These are phyloP conservation scores for Apodemus sylvaticus DNA, from an alignment of 2,113 vertebrate species.

Conservation along the genomic window DNA sequence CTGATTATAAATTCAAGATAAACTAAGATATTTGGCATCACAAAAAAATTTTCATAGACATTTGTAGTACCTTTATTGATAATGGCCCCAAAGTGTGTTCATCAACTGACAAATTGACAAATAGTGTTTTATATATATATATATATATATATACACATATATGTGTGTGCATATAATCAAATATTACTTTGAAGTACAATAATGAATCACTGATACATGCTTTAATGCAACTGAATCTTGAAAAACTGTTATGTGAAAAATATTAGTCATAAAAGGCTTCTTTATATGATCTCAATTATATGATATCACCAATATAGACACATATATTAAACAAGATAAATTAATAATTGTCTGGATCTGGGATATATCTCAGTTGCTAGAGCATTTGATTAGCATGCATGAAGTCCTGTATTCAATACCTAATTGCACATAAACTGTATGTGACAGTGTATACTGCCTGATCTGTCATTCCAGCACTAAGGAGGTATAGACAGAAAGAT, in stretches of 20 bases:
- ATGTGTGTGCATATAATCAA: not conserved
- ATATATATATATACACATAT: not conserved
- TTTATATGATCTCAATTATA: not conserved
- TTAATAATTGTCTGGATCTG: not conserved
- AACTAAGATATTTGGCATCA: not conserved
- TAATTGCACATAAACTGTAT: not conserved
- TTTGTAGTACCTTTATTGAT: not conserved
- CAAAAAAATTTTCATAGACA: slow-evolving; percentile 12
- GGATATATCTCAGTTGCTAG: not conserved
- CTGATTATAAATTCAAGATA: not conserved
- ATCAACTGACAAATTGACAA: not conserved
- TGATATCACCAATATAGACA: slow-evolving; percentile 9
- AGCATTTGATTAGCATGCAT: not conserved
- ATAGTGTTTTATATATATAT: not conserved
- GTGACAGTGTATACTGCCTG: not conserved
- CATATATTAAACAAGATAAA: not conserved
- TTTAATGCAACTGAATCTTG: not conserved
- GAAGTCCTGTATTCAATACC: not conserved
- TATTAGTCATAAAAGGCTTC: not conserved
- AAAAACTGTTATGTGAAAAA: slow-evolving; percentile 39
- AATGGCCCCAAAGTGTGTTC: not conserved
- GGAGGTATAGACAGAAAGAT: not conserved
- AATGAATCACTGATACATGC: slow-evolving; percentile 13
- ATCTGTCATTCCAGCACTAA: not conserved
- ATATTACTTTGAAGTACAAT: slow-evolving; percentile 32